Conservation (phyloP, 2,113 vertebrate species). For the Mesembrinibis cayennensis region DNA sequence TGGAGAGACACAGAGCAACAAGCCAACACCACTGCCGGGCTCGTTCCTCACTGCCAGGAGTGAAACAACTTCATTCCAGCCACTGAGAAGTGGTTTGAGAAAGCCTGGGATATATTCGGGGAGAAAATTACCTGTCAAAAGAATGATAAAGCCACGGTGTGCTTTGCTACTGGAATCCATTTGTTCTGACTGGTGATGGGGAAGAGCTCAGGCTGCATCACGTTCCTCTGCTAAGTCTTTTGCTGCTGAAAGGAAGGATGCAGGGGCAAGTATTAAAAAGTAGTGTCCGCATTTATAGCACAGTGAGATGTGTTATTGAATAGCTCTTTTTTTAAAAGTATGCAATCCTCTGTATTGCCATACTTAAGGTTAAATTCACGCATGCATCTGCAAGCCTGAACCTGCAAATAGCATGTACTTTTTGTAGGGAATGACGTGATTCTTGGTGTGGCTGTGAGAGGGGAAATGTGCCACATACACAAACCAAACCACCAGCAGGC, state of each 20-base stretch:
- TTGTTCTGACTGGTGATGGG: constrained; percentile 43
- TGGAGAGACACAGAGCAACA: neutral
- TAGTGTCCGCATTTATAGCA: neutral
- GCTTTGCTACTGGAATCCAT: constrained; percentile 47
- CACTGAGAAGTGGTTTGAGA: neutral
- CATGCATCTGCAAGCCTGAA: neutral
- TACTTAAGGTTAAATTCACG: neutral
- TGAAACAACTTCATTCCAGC: constrained; percentile 37
- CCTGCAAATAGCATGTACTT: neutral
- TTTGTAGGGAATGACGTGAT: neutral
- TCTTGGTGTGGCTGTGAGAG: neutral
- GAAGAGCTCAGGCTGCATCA: constrained; percentile 8
- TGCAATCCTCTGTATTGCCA: neutral
- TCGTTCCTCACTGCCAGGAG: neutral
- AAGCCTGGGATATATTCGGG: neutral
- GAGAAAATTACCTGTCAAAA: constrained; percentile 70
- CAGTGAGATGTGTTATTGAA: neutral
- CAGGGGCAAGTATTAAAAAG: neutral
- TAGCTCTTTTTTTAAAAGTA: neutral
- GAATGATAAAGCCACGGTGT: constrained; percentile 37
- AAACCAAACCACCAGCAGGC: neutral
- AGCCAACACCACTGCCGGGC: neutral
- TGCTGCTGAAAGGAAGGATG: neutral
- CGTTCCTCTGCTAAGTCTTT: neutral
- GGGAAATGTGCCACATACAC: neutral